phyloP scores from a whole-genome alignment of 2,797 vertebrate genomes.

The Pantherophis alleghaniensis region DNA sequence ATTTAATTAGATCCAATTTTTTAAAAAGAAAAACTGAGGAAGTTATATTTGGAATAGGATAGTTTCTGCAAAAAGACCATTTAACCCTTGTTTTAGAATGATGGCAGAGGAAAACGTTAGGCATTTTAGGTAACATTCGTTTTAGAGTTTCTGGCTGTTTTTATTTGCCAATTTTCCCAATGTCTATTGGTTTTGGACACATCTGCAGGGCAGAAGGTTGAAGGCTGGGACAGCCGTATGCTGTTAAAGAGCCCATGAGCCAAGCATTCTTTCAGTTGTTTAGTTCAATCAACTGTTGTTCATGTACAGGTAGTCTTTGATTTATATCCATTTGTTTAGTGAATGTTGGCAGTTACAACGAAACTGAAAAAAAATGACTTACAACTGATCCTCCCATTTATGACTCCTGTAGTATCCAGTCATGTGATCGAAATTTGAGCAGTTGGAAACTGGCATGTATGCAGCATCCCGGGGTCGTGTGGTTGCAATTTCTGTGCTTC shows the following conservation, averaged over 20 bases:
- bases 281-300: neutral
- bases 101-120: neutral
- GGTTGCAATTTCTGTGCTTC: neutral
- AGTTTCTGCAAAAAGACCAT: neutral
- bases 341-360: too few relatives aligned
- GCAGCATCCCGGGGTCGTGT: neutral
- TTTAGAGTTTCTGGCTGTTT: neutral
- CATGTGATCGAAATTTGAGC: neutral
- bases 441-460: neutral
- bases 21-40: neutral
- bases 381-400: neutral
- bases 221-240: neutral
- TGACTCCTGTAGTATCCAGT: neutral
- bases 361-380: too few relatives aligned
- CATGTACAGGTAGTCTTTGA: too few relatives aligned
- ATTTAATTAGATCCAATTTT: neutral
- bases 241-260: neutral
- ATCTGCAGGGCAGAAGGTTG: neutral
- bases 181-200: neutral
- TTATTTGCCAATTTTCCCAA: neutral
- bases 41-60: neutral
- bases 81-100: neutral
- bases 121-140: neutral
- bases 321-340: too few relatives aligned
- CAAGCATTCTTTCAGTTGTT: neutral